Evolutionary conservation across 2,888 invertebrate species (phyloP).

Genomic region (Dorcus parallelipipedus): DNA sequence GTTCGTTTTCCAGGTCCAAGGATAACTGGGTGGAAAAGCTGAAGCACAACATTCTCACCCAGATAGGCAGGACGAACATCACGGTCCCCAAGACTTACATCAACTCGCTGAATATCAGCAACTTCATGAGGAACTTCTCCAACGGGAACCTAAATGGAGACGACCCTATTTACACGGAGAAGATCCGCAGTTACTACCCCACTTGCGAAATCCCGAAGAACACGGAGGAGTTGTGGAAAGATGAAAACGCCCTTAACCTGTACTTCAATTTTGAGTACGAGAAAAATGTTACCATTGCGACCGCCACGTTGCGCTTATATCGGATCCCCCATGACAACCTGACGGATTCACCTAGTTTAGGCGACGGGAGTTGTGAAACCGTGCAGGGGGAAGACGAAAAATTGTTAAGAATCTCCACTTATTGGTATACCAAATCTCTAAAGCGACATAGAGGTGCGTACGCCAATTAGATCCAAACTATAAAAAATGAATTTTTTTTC

Average conservation of each 20-base stretch:
- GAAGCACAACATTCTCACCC: constrained; percentile 18
- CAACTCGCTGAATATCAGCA: constrained; percentile 6
- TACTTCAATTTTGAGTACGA: constrained; percentile 54
- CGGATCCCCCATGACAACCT: constrained; percentile 49
- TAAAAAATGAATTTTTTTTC: neutral
- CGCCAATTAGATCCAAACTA: too few species aligned
- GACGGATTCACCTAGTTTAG: constrained; percentile 20
- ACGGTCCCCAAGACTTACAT: constrained; percentile 8
- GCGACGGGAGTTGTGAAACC: constrained; percentile 23
- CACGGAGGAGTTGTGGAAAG: constrained; percentile 56
- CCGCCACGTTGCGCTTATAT: constrained; percentile 54
- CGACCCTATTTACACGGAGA: constrained; percentile 33
- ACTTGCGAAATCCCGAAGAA: constrained; percentile 56
- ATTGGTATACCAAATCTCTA: constrained; percentile 56
- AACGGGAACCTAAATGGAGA: constrained; percentile 27
- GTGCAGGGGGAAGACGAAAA: constrained; percentile 50
- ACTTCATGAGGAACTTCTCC: constrained; percentile 12
- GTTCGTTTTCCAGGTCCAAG: constrained; percentile 10
- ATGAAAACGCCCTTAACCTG: constrained; percentile 55
- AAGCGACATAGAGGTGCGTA: constrained; percentile 55
- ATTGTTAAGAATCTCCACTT: constrained; percentile 57
- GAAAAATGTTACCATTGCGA: constrained; percentile 52
- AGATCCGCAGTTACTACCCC: constrained; percentile 44
- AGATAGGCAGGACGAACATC: constrained; percentile 17
- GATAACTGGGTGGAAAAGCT: constrained; percentile 18